Percentiles rank a stretch among this genome's conserved stretches.
These are phyloP conservation scores for Tinamus major DNA, from an alignment of 2,797 vertebrate genomes.

Conservation along the genomic window DNA sequence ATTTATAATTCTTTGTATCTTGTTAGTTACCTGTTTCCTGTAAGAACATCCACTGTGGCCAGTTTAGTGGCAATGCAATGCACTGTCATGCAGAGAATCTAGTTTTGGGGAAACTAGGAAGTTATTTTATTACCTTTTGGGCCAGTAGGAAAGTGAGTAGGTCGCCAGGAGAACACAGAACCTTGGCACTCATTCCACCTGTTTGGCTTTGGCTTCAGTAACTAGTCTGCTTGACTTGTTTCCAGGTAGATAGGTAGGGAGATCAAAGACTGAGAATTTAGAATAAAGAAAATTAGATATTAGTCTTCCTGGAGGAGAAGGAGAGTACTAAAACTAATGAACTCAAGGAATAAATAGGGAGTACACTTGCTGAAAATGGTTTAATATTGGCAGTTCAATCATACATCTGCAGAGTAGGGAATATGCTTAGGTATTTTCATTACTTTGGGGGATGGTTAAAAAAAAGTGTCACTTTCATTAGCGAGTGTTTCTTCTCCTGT, in stretches of 20 bases:
- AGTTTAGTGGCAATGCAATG: background rate
- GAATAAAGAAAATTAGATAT: slow-evolving; percentile 38
- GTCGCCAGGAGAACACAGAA: slow-evolving; percentile 5
- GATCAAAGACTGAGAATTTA: slow-evolving; percentile 1
- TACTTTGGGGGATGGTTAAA: slow-evolving; percentile 24
- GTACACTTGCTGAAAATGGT: slow-evolving; percentile 49
- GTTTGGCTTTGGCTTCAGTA: slow-evolving; percentile 50
- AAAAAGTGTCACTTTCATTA: slow-evolving; percentile 21
- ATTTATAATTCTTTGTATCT: slow-evolving; percentile 62
- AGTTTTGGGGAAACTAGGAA: slow-evolving; percentile 52
- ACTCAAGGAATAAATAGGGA: slow-evolving; percentile 29
- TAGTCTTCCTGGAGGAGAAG: slow-evolving; percentile 67
- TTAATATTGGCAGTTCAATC: slow-evolving; percentile 39
- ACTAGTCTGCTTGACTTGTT: background rate
- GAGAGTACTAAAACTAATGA: slow-evolving; percentile 35
- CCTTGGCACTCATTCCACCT: background rate
- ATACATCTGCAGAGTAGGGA: slow-evolving; percentile 30
- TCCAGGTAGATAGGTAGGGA: background rate
- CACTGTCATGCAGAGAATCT: slow-evolving; percentile 39
- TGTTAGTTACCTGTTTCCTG: slow-evolving; percentile 20
- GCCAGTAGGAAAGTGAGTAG: background rate
- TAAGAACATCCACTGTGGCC: slow-evolving; percentile 50
- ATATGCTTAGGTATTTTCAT: slow-evolving; percentile 49
- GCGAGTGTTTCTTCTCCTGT: slow-evolving; percentile 69
- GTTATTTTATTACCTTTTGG: slow-evolving; percentile 47